phyloP scores from a whole-genome alignment of 2,888 invertebrate genomes.

The Thecocarcelia acutangulata region DNA sequence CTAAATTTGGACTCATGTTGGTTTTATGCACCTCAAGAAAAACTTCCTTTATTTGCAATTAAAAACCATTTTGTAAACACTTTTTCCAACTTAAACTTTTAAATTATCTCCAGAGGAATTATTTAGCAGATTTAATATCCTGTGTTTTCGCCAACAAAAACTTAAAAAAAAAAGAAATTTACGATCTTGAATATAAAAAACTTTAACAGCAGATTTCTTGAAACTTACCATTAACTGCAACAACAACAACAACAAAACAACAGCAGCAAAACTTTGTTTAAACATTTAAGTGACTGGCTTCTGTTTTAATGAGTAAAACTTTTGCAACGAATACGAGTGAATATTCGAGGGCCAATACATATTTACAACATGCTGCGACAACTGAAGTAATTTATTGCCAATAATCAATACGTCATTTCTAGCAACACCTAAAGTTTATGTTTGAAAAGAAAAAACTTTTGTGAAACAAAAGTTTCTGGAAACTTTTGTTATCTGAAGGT shows the following conservation, averaged over 20 bases:
- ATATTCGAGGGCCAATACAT: constrained; percentile 13
- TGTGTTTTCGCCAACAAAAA: background rate
- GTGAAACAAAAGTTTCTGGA: background rate
- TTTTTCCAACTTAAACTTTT: background rate
- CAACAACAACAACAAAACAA: background rate
- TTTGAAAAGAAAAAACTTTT: background rate
- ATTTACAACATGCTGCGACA: constrained; percentile 39
- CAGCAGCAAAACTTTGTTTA: background rate
- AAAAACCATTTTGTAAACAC: background rate
- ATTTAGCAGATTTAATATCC: constrained; percentile 14
- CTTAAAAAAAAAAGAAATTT: background rate
- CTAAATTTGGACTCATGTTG: too few relatives aligned
- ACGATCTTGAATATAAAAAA: background rate
- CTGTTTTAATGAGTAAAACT: constrained; percentile 23
- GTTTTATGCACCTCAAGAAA: too few relatives aligned
- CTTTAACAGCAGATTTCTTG: background rate
- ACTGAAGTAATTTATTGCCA: constrained; percentile 48
- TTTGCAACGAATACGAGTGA: background rate
- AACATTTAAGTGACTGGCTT: constrained; percentile 14
- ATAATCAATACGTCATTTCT: constrained; percentile 44
- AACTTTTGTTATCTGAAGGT: constrained; percentile 25
- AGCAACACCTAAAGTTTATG: constrained; percentile 26
- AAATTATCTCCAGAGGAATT: constrained; percentile 6
- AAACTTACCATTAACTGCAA: background rate
- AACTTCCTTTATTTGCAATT: background rate